These are phyloP conservation scores for Zeus faber DNA, from an alignment of 2,113 vertebrate species.

Conservation along the genomic window DNA sequence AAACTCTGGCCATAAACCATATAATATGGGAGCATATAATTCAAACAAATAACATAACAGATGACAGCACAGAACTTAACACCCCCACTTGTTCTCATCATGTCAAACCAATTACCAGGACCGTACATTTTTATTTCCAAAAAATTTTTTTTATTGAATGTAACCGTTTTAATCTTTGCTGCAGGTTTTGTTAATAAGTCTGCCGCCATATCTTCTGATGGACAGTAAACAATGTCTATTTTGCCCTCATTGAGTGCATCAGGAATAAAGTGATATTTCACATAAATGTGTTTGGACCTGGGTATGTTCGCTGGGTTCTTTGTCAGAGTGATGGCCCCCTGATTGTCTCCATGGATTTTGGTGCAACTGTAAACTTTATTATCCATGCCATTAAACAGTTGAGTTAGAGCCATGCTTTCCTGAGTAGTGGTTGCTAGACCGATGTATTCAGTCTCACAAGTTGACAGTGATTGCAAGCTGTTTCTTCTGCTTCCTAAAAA, in stretches of 20 bases:
- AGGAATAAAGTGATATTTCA: conserved; percentile 30
- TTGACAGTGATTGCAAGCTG: conserved; percentile 7
- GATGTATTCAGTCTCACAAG: conserved; percentile 6
- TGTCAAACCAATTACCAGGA: too few species aligned
- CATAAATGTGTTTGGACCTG: conserved; percentile 34
- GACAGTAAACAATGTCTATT: conserved; percentile 7
- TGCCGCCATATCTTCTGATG: conserved; percentile 17
- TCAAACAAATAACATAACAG: not conserved
- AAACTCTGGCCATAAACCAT: not conserved
- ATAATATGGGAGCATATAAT: not conserved
- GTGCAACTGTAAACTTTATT: conserved; percentile 12
- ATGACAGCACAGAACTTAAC: not conserved
- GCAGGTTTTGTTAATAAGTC: too few species aligned
- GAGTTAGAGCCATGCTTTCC: conserved; percentile 14
- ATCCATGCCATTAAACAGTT: conserved; percentile 23
- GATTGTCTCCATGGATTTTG: conserved; percentile 24
- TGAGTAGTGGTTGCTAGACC: conserved; percentile 7
- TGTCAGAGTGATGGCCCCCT: conserved; percentile 24
- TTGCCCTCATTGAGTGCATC: conserved; percentile 14
- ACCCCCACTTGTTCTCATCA: too few species aligned
- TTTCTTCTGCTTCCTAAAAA: conserved; percentile 16
- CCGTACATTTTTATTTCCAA: too few species aligned
- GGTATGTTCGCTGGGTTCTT: conserved; percentile 27
- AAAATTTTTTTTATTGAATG: too few species aligned
- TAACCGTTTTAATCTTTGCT: too few species aligned